Percentiles rank a stretch among this genome's conserved stretches.
These are phyloP conservation scores for Antennarius maculatus DNA, from an alignment of 2,797 vertebrate genomes.

Conservation along the genomic window DNA sequence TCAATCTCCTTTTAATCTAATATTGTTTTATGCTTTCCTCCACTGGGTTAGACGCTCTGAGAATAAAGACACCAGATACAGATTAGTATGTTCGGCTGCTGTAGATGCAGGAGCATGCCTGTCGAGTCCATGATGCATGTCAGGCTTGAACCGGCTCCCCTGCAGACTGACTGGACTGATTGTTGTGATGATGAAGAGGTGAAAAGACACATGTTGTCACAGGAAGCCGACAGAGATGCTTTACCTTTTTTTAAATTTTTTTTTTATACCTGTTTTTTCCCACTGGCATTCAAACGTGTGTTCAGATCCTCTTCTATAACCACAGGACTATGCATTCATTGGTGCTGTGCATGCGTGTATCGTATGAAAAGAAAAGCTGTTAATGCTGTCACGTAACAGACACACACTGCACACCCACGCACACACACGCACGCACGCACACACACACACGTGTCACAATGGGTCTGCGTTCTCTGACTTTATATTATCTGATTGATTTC, in stretches of 20 bases:
- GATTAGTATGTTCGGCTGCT: constrained; percentile 35
- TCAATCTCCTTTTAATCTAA: constrained; percentile 34
- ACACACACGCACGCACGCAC: constrained; percentile 8
- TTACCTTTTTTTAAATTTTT: neutral
- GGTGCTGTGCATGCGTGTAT: neutral
- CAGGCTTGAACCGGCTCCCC: constrained; percentile 56
- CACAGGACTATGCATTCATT: neutral
- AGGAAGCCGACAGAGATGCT: constrained; percentile 1
- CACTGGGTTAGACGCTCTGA: constrained; percentile 24
- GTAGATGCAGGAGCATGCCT: constrained; percentile 30
- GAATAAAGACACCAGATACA: constrained; percentile 28
- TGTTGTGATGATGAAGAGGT: constrained; percentile 31
- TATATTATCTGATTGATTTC: constrained; percentile 86
- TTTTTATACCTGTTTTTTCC: neutral
- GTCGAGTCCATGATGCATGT: constrained; percentile 57
- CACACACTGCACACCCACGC: neutral
- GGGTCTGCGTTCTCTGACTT: constrained; percentile 56
- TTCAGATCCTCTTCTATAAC: neutral
- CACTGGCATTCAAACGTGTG: constrained; percentile 7
- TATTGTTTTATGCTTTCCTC: constrained; percentile 29
- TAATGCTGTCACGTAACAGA: neutral
- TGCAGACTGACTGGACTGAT: constrained; percentile 36
- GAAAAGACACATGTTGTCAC: constrained; percentile 50
- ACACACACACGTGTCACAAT: constrained; percentile 38
- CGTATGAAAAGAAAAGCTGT: neutral